phyloP scores from a whole-genome alignment of 2,113 vertebrate species.

The Lampris incognitus region DNA sequence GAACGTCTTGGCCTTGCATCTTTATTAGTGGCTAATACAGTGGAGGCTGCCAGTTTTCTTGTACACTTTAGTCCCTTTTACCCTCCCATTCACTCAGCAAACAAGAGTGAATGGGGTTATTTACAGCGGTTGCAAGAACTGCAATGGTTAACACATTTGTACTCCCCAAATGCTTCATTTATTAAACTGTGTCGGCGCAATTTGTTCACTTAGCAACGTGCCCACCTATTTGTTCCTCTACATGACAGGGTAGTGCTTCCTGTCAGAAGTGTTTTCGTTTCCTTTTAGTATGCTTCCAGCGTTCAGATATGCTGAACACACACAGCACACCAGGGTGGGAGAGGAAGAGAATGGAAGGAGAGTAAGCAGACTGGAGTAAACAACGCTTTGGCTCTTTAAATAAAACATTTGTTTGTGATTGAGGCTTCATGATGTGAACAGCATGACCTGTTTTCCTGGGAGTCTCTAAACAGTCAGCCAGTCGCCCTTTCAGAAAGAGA shows the following conservation, averaged over 20 bases:
- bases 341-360: slow-evolving; percentile 68
- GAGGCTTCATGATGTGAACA: slow-evolving; percentile 81
- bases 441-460: slow-evolving; percentile 82
- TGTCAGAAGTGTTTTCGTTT: slow-evolving; percentile 80
- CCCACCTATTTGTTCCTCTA: slow-evolving; percentile 76
- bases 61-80: slow-evolving; percentile 42
- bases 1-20: slow-evolving; percentile 19
- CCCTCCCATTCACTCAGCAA: slow-evolving; percentile 61
- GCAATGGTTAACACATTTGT: slow-evolving; percentile 73
- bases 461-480: slow-evolving; percentile 79
- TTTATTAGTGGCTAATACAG: slow-evolving; percentile 43
- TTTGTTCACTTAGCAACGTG: slow-evolving; percentile 73
- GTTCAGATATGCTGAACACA: slow-evolving; percentile 75
- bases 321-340: slow-evolving; percentile 54
- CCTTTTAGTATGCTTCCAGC: slow-evolving; percentile 69
- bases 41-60: slow-evolving; percentile 23
- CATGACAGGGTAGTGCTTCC: slow-evolving; percentile 76
- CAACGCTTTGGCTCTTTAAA: slow-evolving; percentile 82
- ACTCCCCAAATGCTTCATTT: slow-evolving; percentile 76
- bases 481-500: slow-evolving; percentile 85
- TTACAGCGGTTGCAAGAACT: slow-evolving; percentile 58
- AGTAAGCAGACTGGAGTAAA: slow-evolving; percentile 77
- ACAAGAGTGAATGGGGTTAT: slow-evolving; percentile 58
- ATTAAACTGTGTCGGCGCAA: slow-evolving; percentile 64
- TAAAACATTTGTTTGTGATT: slow-evolving; percentile 87